Base-by-base conservation (phyloP, 2,888 invertebrate species). In the Tiliacea aurago region DNA sequence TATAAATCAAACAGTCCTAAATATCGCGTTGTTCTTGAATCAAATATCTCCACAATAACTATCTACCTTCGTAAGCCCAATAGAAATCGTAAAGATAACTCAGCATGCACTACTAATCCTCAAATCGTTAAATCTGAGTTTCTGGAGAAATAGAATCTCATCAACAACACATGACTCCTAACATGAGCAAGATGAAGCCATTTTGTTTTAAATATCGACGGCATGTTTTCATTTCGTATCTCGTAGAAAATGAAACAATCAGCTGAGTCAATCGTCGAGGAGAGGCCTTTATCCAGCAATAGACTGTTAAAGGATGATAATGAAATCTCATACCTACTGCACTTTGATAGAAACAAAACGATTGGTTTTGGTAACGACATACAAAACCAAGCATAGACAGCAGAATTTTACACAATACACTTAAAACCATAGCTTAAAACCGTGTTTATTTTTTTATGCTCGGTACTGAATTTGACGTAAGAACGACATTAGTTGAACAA, bases 121-220 rank as follows among this genome's bases (percentile, higher is more conserved):
- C 23, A 11, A 23, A 6, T 62, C 11, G 10, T 23, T n/a, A 37
- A 37, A 15, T 61, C 28, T 10, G 28, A 56, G 10, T 18, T 11
- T 58, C 20, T 11, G 5, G 1, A 37, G 20, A 20, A n/a, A 37
- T 9, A 18, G 28, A 59, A 28, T 45, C 2, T 20, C 45, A 20
- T 45, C 45, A 45, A 2, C 47, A 33, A 20, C 7, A 20, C 13
- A 28, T 11, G 41, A 61, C 23, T 47, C 11, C 37, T 4, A 33
- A 63, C 23, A 28, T 65, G 28, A 53, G n/a, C n/a, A 33, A 23
- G 6, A 23, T 15, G 2, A 66, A 66, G 45, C 28, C n/a, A 33
- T 62, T 62, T 73, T 73, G 73, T 73, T 73, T 49, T 72, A 56
- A 62, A 72, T 23, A 49, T 58, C 13, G 18, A n/a, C 18, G 15